Conservation (phyloP, 2,113 vertebrate species). For the Chloropsis hardwickii region DNA sequence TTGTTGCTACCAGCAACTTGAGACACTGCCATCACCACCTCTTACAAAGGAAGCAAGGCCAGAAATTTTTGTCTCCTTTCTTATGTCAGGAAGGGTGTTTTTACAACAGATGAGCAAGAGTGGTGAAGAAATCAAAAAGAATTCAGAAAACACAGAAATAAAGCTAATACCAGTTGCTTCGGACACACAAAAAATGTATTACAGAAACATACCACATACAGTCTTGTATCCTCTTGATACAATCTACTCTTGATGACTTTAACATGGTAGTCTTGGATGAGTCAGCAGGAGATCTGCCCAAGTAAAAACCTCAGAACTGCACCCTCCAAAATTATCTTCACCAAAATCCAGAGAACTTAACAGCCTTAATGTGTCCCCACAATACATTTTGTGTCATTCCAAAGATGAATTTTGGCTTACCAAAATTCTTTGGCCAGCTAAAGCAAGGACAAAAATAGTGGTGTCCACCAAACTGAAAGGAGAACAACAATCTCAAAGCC, state of each 20-base stretch:
- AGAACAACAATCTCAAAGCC: neutral
- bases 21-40: neutral
- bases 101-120: neutral
- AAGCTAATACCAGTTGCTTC: neutral
- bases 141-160: neutral
- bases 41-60: neutral
- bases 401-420: conserved; percentile 1
- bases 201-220: neutral
- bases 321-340: conserved; percentile 29
- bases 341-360: conserved; percentile 19
- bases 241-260: conserved; percentile 28
- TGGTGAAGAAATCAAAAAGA: neutral
- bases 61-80: neutral
- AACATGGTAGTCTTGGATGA: neutral
- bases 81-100: neutral
- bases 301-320: conserved; percentile 24
- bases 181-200: neutral
- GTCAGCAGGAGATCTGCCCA: neutral
- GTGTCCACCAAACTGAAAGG: conserved; percentile 10
- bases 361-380: neutral
- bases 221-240: neutral
- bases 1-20: neutral
- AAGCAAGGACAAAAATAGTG: conserved; percentile 18
- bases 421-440: conserved; percentile 23
- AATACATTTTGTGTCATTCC: conserved; percentile 5